Evolutionary conservation across 2,888 invertebrate genomes (phyloP).

Genomic region (Drosophila mulleri): DNA sequence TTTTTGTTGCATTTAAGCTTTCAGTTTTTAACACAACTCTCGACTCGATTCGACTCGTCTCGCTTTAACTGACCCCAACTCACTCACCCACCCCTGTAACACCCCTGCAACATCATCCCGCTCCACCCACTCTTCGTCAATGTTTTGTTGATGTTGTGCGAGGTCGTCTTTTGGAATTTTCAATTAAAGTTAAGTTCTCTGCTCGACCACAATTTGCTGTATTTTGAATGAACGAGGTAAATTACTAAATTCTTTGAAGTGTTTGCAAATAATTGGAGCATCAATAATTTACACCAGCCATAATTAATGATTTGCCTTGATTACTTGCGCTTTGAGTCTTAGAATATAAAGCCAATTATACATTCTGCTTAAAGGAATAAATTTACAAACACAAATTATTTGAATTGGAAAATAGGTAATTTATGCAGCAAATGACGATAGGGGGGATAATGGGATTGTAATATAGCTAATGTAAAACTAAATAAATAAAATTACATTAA

Average conservation of each 20-base stretch:
- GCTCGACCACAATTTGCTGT: constrained; percentile 9
- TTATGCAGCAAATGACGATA: neutral
- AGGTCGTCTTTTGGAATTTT: constrained; percentile 55
- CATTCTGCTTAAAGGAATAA: neutral
- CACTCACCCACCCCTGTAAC: constrained; percentile 15
- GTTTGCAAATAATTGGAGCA: neutral
- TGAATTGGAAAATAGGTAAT: neutral
- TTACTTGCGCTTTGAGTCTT: neutral
- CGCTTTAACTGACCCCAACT: constrained; percentile 50
- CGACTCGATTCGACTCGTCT: constrained; percentile 5
- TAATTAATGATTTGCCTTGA: neutral
- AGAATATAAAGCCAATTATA: neutral
- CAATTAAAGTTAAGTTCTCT: constrained; percentile 48
- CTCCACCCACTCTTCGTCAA: too few species aligned
- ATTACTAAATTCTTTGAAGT: constrained; percentile 4
- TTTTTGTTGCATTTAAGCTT: constrained; percentile 70
- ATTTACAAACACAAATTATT: neutral
- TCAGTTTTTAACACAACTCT: constrained; percentile 39
- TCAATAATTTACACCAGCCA: neutral
- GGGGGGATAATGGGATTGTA: neutral
- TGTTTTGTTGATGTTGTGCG: constrained; percentile 53
- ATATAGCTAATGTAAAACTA: neutral
- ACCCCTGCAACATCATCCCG: neutral
- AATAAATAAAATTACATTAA: neutral
- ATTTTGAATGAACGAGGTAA: constrained; percentile 1